Conservation (phyloP, 2,888 invertebrate species). For the Pachliopta kotzebuea region DNA sequence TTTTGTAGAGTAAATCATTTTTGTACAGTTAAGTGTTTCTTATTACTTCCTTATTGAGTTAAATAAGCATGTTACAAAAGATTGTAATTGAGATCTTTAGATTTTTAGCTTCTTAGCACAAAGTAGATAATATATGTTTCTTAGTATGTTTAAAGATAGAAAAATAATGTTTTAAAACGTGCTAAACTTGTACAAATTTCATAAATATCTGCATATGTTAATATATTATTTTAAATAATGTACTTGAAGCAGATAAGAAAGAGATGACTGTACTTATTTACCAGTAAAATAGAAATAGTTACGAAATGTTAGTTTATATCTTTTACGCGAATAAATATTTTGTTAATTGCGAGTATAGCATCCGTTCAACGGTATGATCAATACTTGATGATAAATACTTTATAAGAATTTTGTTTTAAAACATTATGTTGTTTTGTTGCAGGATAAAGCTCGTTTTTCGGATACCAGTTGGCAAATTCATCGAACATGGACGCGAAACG, state of each 20-base stretch:
- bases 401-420: not conserved
- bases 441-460: slow-evolving; percentile 85
- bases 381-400: not conserved
- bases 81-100: not conserved
- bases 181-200: not conserved
- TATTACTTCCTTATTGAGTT: slow-evolving; percentile 1
- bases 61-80: not conserved
- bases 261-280: too few species aligned
- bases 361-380: not conserved
- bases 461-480: slow-evolving; percentile 89
- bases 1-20: slow-evolving; percentile 44
- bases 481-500: slow-evolving; percentile 82
- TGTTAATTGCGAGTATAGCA: too few species aligned
- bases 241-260: too few species aligned
- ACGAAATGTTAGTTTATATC: not conserved
- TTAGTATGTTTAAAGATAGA: not conserved
- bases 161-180: not conserved
- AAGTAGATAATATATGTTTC: too few species aligned
- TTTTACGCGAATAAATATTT: not conserved
- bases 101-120: too few species aligned
- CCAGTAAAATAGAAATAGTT: too few species aligned
- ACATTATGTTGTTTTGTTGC: slow-evolving; percentile 33
- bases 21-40: slow-evolving; percentile 35
- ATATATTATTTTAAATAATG: not conserved
- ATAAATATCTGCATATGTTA: not conserved